Evolutionary conservation across 2,113 vertebrate genomes (phyloP), one percentile per base, ranked within the genome.

Genomic region (Bufo bufo): DNA sequence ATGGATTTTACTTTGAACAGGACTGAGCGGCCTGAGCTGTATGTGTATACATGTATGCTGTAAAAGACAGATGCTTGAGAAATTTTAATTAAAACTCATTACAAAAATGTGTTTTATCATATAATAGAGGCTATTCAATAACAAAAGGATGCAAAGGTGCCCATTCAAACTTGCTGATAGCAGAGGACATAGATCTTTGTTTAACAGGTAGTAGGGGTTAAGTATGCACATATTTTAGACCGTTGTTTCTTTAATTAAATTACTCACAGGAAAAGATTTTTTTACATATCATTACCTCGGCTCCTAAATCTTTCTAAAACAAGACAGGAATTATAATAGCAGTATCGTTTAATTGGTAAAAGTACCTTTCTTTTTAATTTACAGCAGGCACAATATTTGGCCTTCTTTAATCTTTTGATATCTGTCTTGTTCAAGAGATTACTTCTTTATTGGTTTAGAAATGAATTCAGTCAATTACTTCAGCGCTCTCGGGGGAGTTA

Each of bases 361-460:
- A 85, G 72, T 85, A 77, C 20, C 43, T 85, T 47, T 49, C 72
- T 84, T 77, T 77, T 85, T 59, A 61, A 87, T 71, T 65, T 83
- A 82, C 84, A 77, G 84, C 45, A 74, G 84, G 84, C 56, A 85
- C 84, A 85, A 85, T 77, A 85, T 54, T 45, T 83, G 79, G 54
- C 50, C 56, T 85, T 66, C 65, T 65, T 71, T 82, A 85, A 82
- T 65, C 52, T 23, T 82, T 86, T 89, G 71, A 23, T 65, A 77
- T 85, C 71, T 58, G 61, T 75, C 77, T 87, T 85, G 72, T 85
- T 77, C 72, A 63, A 77, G 71, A 77, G 84, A 85, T 85, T 85
- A 77, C 72, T 85, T 85, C 84, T 85, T 85, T 85, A 85, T 85
- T 85, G 84, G 84, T 77, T 85, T 77, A 85, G 84, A 85, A 85